Conservation (phyloP, 2,797 vertebrate genomes). For the Acrossocheilus wenchowensis region DNA sequence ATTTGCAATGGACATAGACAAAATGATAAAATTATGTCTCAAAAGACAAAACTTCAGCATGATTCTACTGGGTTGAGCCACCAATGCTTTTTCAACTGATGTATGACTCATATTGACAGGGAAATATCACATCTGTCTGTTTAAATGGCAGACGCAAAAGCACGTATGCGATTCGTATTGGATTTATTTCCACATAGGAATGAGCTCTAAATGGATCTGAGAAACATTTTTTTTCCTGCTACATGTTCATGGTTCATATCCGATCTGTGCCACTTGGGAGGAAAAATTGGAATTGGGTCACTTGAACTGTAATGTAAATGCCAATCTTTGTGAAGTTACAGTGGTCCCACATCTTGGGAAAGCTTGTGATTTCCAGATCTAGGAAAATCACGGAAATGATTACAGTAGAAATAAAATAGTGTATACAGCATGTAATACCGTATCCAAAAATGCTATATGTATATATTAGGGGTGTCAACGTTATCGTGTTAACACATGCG, state of each 20-base stretch:
- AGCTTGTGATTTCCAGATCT: not conserved
- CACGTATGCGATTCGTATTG: too few relatives aligned
- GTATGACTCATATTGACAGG: not conserved
- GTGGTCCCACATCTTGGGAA: not conserved
- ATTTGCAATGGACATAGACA: not conserved
- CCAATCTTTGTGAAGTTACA: not conserved
- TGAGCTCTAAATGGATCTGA: too few relatives aligned
- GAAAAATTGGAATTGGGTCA: too few relatives aligned
- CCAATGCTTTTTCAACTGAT: not conserved
- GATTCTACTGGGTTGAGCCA: not conserved
- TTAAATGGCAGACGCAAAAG: too few relatives aligned
- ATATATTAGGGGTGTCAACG: too few relatives aligned
- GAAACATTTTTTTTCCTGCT: too few relatives aligned
- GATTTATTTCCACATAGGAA: too few relatives aligned
- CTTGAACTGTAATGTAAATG: too few relatives aligned
- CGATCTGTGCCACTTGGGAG: too few relatives aligned
- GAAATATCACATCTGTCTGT: not conserved
- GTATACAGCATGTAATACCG: not conserved
- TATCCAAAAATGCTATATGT: not conserved
- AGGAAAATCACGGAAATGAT: not conserved
- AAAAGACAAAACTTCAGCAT: not conserved
- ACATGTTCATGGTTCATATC: too few relatives aligned
- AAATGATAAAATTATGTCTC: not conserved
- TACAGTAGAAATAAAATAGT: not conserved
- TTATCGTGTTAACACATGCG: too few relatives aligned